phyloP scores from a whole-genome alignment of 2,797 vertebrate species.

The Galago senegalensis region DNA sequence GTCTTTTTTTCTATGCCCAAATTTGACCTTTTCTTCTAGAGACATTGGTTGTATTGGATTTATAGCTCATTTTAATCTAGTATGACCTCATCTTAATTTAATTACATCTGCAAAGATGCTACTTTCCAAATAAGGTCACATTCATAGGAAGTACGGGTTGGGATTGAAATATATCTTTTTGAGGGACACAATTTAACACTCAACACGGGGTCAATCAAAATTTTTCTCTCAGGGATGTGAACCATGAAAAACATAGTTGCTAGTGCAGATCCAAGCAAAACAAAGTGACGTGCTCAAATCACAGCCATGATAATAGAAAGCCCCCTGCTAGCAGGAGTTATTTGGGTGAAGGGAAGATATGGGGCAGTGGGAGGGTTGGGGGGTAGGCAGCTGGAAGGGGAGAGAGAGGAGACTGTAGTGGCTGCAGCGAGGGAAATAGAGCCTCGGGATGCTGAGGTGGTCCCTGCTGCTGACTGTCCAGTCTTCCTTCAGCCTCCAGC shows the following conservation, averaged over 20 bases:
- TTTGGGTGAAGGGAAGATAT: neutral
- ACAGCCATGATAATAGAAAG: neutral
- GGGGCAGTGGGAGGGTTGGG: neutral
- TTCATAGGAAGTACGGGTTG: neutral
- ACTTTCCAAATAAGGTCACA: slow-evolving; percentile 30
- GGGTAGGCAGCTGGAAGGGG: neutral
- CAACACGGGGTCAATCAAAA: neutral
- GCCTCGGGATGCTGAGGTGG: fast-evolving
- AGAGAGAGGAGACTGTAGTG: neutral
- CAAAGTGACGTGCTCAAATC: neutral
- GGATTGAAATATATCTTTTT: neutral
- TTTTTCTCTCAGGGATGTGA: neutral
- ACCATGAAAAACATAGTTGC: neutral
- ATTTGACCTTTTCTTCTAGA: slow-evolving; percentile 34
- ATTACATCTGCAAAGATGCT: slow-evolving; percentile 1
- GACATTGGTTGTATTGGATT: slow-evolving; percentile 25
- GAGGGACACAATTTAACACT: neutral
- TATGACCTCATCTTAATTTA: slow-evolving; percentile 47
- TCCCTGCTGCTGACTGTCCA: neutral
- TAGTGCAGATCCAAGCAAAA: slow-evolving; percentile 9
- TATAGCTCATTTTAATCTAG: neutral
- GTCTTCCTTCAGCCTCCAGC: neutral
- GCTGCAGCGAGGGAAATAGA: neutral
- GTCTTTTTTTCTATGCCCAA: neutral
- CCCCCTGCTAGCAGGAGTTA: neutral